Conservation (phyloP, 2,888 invertebrate genomes). For the Pheosia gnoma region DNA sequence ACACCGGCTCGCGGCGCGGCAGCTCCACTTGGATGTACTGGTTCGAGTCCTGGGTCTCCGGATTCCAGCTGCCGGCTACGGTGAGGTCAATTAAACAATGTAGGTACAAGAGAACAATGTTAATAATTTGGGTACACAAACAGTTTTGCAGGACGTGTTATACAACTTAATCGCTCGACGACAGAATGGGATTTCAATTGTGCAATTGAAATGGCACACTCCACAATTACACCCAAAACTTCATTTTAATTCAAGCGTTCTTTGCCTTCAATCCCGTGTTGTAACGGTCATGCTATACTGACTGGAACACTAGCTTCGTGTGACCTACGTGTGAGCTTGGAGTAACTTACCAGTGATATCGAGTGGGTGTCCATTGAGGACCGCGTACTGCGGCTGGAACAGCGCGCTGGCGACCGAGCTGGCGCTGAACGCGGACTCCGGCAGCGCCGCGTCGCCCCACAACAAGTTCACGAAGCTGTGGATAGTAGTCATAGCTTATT, state of each 20-base stretch:
- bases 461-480: slow-evolving; percentile 43
- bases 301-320: no score
- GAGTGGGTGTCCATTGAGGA: slow-evolving; percentile 64
- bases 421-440: slow-evolving; percentile 83
- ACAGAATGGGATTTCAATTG: no score
- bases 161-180: no score
- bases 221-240: no score
- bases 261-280: neutral
- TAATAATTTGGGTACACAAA: no score
- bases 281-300: no score
- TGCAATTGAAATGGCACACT: no score
- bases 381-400: slow-evolving; percentile 81
- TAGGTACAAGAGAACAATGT: neutral
- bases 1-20: slow-evolving; percentile 85
- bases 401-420: slow-evolving; percentile 79
- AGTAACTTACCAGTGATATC: slow-evolving; percentile 49
- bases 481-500: neutral
- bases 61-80: slow-evolving; percentile 38
- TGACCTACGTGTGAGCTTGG: no score
- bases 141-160: no score
- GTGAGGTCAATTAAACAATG: no score
- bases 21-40: slow-evolving; percentile 88
- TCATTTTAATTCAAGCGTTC: neutral
- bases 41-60: slow-evolving; percentile 79
- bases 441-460: slow-evolving; percentile 71